Base-by-base conservation (phyloP, 2,888 invertebrate species). In the Leucoma salicis region DNA sequence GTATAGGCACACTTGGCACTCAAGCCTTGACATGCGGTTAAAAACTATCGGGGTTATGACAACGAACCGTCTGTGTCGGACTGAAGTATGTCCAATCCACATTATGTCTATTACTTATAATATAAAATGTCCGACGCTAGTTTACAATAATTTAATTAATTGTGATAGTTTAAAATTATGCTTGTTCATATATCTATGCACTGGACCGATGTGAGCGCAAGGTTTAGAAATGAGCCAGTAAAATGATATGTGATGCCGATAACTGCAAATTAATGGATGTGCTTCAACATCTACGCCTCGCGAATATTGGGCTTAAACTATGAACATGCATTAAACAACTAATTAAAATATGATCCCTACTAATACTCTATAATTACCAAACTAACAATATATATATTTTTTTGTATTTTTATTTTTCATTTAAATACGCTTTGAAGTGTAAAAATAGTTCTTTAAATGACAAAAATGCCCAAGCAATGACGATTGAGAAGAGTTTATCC, bases 301-400 rank as follows among this genome's bases (percentile, higher is more conserved):
- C 72, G 67, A 70, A 70, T 58, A 79, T 67, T 71, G 70, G 71
- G 73, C 74, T 63, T 21, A 72, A 74, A 72, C 84, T 86, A 87
- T 74, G 72, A 78, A 81, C 84, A 86, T 84, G 84, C 82, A 87
- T 81, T 85, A 83, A 83, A 82, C 69, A 62, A 73, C 82, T 85
- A 84, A 79, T 83, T 87, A 84, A 84, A 86, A 84, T 86, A 86
- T 79, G 74, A 70, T 81, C 70, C 81, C 58, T 75, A 78, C 84
- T 83, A 86, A 84, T 72, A 68, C 68, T 64, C 77, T 84, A 85
- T 68, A 75, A 72, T 82, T 84, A 85, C 63, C 61, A 82, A 83
- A 82, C 87, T 88, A 84, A 84, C 79, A 74, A 84, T 86, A 87
- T 82, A 83, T 77, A 74, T 49, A 33, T 65, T 65, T 51, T 69